A percentile compares a stretch with the other conserved stretches of the same genome.
Conservation (phyloP, 2,888 invertebrate genomes). For the Hirtodrosophila cameraria region DNA sequence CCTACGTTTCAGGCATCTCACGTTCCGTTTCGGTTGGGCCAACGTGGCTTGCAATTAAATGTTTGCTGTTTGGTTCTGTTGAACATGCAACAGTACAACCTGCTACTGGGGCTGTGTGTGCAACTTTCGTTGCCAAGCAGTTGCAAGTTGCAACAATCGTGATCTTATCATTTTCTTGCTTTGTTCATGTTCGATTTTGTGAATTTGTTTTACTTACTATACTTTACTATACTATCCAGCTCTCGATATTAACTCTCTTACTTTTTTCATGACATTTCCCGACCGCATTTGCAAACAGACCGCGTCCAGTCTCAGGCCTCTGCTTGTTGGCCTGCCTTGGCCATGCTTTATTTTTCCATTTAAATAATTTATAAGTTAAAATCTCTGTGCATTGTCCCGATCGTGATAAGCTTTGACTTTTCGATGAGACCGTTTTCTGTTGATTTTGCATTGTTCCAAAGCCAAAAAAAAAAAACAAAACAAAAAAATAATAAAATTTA, state of each 20-base stretch:
- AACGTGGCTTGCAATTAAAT: conserved; percentile 76
- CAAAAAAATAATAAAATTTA: conserved; percentile 53
- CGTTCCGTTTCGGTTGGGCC: conserved; percentile 55
- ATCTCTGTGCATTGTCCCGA: conserved; percentile 65
- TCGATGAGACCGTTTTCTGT: conserved; percentile 31
- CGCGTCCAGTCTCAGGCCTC: conserved; percentile 57
- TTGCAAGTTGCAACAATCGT: conserved; percentile 56
- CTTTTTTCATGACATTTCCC: conserved; percentile 71
- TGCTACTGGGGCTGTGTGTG: conserved; percentile 60
- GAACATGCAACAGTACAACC: conserved; percentile 62
- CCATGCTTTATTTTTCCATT: conserved; percentile 71
- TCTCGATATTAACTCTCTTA: conserved; percentile 32
- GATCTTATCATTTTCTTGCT: conserved; percentile 75
- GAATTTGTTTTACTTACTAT: conserved; percentile 71
- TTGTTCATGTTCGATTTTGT: conserved; percentile 77
- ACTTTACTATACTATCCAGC: conserved; percentile 19
- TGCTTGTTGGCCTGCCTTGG: too few species aligned
- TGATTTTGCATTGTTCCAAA: conserved; percentile 39
- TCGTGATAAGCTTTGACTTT: conserved; percentile 65
- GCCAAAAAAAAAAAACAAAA: conserved; percentile 5
- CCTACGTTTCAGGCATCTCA: conserved; percentile 45
- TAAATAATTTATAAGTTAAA: conserved; percentile 75
- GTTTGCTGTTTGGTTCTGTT: conserved; percentile 45
- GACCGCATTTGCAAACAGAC: conserved; percentile 75
- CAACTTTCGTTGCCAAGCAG: conserved; percentile 40